Evolutionary conservation across 2,888 invertebrate genomes (phyloP).

Genomic region (Agrochola litura): DNA sequence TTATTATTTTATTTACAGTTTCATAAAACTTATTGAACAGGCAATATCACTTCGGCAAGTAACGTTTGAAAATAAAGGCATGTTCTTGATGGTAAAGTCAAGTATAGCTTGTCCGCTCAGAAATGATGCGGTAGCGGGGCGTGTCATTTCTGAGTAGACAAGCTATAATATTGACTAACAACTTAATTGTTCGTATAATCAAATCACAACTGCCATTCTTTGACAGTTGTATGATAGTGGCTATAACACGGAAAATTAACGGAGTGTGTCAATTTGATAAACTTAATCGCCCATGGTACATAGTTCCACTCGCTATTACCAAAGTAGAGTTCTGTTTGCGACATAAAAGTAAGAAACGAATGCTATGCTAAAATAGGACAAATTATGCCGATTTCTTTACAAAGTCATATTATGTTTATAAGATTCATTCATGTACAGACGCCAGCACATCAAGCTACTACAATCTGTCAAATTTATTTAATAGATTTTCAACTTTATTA

Average conservation of each 20-base stretch:
- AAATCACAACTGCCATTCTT: not conserved
- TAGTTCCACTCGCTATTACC: not conserved
- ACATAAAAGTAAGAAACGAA: conserved; percentile 3
- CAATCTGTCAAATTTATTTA: no score
- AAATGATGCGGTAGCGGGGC: no score
- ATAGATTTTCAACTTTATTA: no score
- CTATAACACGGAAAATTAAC: not conserved
- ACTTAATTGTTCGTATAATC: not conserved
- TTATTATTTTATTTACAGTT: conserved; percentile 3
- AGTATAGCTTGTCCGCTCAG: not conserved
- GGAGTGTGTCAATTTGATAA: not conserved
- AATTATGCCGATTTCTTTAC: not conserved
- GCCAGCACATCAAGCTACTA: no score
- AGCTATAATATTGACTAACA: not conserved
- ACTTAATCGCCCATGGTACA: not conserved
- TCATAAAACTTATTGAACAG: conserved; percentile 27
- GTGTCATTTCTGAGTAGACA: no score
- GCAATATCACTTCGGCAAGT: conserved; percentile 62
- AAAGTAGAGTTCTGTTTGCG: not conserved
- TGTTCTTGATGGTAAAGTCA: not conserved
- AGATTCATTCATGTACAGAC: conserved; percentile 4
- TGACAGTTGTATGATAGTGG: not conserved
- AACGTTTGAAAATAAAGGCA: conserved; percentile 35
- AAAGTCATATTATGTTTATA: not conserved
- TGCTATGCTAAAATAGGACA: not conserved